phyloP scores from a whole-genome alignment of 2,797 vertebrate genomes.

The Agapornis canus region DNA sequence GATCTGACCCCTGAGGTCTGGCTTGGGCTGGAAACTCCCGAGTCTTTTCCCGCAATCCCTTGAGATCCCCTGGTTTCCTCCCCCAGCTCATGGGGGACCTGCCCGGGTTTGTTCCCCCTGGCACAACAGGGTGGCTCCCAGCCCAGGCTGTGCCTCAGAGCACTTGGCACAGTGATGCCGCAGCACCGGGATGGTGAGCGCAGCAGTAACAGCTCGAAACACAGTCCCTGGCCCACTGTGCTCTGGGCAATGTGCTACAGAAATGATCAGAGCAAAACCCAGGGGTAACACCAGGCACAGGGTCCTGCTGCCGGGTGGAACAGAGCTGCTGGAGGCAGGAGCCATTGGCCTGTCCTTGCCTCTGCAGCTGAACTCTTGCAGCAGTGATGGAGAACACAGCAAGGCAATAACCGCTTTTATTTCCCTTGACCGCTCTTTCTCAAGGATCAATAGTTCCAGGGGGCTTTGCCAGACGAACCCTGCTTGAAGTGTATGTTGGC shows the following conservation, averaged over 20 bases:
- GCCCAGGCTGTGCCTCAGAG: background rate
- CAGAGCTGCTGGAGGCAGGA: background rate
- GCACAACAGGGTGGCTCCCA: background rate
- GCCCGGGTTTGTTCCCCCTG: accelerated
- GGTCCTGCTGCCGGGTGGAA: background rate
- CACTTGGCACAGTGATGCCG: background rate
- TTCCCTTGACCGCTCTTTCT: background rate
- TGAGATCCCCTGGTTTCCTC: background rate
- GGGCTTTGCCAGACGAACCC: background rate
- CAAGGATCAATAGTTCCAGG: background rate
- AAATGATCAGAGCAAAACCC: background rate
- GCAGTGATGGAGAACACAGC: background rate
- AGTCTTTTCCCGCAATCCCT: background rate
- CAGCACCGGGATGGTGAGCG: accelerated
- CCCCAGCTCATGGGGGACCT: background rate
- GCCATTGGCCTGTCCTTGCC: accelerated
- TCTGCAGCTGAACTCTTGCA: background rate
- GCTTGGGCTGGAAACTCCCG: background rate
- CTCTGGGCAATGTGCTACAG: background rate
- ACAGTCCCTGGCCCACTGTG: background rate
- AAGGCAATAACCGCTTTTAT: background rate
- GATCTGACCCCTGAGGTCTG: background rate
- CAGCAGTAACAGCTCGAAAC: background rate
- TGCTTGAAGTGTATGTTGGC: background rate
- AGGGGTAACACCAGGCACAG: accelerated